Percentiles rank a stretch among this genome's conserved stretches.
phyloP scores from a whole-genome alignment of 2,113 vertebrate genomes.

The Podiceps cristatus region DNA sequence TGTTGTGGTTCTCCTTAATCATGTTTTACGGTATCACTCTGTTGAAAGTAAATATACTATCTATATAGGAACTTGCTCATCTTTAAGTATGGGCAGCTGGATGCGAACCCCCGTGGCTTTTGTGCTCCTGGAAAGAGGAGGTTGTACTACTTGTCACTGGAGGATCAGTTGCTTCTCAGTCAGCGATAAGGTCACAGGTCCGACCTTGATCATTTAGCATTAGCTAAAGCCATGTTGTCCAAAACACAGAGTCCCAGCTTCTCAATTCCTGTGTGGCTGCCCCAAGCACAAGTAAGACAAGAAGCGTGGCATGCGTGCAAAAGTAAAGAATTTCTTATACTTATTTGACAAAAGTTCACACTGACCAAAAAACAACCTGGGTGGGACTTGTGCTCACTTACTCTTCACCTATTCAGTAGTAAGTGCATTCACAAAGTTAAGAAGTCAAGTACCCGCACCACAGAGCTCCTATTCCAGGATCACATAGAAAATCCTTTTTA shows the following conservation, averaged over 20 bases:
- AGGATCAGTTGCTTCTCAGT: neutral
- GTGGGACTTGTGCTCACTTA: neutral
- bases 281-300: neutral
- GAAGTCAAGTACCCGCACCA: neutral
- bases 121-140: neutral
- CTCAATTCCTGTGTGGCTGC: neutral
- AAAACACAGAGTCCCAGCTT: neutral
- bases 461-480: neutral
- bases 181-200: neutral
- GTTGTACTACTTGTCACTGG: neutral
- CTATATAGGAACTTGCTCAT: neutral
- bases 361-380: neutral
- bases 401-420: neutral
- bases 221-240: neutral
- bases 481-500: neutral
- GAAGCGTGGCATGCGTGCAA: neutral
- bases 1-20: neutral
- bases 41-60: neutral
- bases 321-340: neutral
- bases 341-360: neutral
- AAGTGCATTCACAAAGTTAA: neutral
- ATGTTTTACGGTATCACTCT: neutral
- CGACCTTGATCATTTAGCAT: neutral
- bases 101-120: neutral
- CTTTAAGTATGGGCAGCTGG: neutral